These are phyloP conservation scores for Odontophorus gujanensis DNA, from an alignment of 2,113 vertebrate species.

Conservation along the genomic window DNA sequence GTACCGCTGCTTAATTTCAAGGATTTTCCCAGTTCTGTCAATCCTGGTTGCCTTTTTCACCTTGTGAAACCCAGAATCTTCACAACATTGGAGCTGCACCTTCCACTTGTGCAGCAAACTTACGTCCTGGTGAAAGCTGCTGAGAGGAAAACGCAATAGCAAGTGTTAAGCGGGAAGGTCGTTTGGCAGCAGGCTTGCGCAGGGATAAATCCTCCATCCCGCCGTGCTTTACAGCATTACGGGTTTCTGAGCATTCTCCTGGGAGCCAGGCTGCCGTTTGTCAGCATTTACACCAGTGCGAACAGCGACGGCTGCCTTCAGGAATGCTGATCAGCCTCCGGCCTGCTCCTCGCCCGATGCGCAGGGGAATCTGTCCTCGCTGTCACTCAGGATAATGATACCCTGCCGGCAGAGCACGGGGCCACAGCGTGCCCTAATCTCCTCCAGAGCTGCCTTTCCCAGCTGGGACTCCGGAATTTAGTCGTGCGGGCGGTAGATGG, in stretches of 20 bases:
- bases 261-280: slow-evolving; percentile 52
- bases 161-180: slow-evolving; percentile 14
- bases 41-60: background rate
- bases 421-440: slow-evolving; percentile 76
- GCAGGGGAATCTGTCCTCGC: slow-evolving; percentile 70
- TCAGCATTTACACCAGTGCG: slow-evolving; percentile 37
- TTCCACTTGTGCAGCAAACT: background rate
- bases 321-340: slow-evolving; percentile 49
- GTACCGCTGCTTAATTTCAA: background rate
- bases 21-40: background rate
- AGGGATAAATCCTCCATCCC: slow-evolving; percentile 17
- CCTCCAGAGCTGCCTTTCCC: slow-evolving; percentile 68
- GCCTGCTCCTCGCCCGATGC: slow-evolving; percentile 62
- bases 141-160: background rate
- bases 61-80: background rate
- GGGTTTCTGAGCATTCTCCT: slow-evolving; percentile 38
- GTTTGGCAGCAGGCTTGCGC: background rate
- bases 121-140: background rate
- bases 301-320: slow-evolving; percentile 59
- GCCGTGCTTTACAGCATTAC: slow-evolving; percentile 35
- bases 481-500: slow-evolving; percentile 39
- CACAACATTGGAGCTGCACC: background rate
- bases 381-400: slow-evolving; percentile 79
- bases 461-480: slow-evolving; percentile 67
- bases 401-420: slow-evolving; percentile 61